Evolutionary conservation across 2,888 invertebrate genomes (phyloP), one percentile per base, ranked within the genome.

Genomic region (Morpho deidamia): DNA sequence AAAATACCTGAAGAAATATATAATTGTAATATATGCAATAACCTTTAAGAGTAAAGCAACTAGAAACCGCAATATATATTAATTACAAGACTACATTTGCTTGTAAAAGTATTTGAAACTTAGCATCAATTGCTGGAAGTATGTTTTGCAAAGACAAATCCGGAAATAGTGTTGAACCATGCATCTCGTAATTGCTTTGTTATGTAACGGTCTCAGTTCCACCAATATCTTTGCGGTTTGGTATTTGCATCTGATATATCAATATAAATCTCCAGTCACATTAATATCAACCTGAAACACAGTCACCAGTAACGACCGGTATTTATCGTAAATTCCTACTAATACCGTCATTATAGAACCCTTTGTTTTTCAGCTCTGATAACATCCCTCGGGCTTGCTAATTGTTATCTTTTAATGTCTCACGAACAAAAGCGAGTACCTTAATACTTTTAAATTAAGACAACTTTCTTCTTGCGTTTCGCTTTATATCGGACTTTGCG

Each of bases 151-250:
- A 23, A 35, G 7, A 11, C 34, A 45, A 39, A 39, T 8, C 63
- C 55, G 61, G 46, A 67, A 69, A 81, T 80, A 81, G 78, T 76
- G 80, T 79, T 76, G 70, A 72, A 71, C 69, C 71, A 69, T 66
- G 69, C 69, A 68, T 71, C 72, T 70, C 68, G 74, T 83, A 83
- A 83, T 83, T 81, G 83, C 78, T 81, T 83, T 83, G 77, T 83
- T 82, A 79, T 84, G 83, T 83, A 75, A 75, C 66, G 56, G 58
- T 53, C 59, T 62, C 64, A 61, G 65, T 79, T 76, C 75, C 5
- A n/a, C 23, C 23, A 23, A 23, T n/a, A n/a, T 2, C 2, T 23
- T 23, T 23, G 23, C 23, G 23, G 23, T 23, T 23, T 23, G 3
- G 23, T 23, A 5, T 23, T 23, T 23, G 23, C 5, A 5, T 5